A percentile compares a stretch with the other conserved stretches of the same genome.
These are phyloP conservation scores for Drosophila basisetae DNA, from an alignment of 2,888 invertebrate genomes.

Conservation along the genomic window DNA sequence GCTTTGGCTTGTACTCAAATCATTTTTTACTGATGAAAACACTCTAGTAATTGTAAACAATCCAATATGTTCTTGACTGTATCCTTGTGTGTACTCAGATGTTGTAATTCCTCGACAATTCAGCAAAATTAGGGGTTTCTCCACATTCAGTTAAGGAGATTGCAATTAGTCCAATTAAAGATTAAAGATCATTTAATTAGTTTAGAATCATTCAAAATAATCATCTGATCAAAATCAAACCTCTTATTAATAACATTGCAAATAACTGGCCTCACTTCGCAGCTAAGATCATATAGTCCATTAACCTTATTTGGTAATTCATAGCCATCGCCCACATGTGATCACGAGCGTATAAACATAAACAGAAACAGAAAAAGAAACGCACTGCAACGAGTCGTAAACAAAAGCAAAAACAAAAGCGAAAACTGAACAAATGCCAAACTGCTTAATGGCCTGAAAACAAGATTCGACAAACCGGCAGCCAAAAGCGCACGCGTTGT, in stretches of 20 bases:
- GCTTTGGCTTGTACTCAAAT: not conserved
- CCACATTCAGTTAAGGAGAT: not conserved
- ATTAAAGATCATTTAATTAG: not conserved
- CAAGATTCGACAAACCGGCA: constrained; percentile 52
- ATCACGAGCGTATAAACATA: constrained; percentile 28
- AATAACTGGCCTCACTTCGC: constrained; percentile 13
- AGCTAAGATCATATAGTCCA: constrained; percentile 48
- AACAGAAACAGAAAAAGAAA: constrained; percentile 29
- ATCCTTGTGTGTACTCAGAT: not conserved
- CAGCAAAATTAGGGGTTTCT: not conserved
- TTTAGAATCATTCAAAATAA: constrained; percentile 9
- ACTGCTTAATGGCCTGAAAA: constrained; percentile 43
- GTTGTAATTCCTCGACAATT: not conserved
- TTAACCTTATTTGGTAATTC: constrained; percentile 73
- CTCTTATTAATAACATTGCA: not conserved
- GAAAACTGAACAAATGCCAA: constrained; percentile 7
- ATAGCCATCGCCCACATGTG: constrained; percentile 54
- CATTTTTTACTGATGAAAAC: not conserved
- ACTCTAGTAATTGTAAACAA: not conserved
- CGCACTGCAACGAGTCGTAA: constrained; percentile 4
- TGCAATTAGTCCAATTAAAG: not conserved
- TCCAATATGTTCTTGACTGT: not conserved
- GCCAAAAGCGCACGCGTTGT: constrained; percentile 34
- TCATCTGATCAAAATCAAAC: constrained; percentile 25
- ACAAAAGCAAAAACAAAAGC: constrained; percentile 1